Evolutionary conservation across 1,140 invertebrate genomes (phyloP), one percentile per base, ranked within the genome.

Genomic region (Aphaenogaster floridana): DNA sequence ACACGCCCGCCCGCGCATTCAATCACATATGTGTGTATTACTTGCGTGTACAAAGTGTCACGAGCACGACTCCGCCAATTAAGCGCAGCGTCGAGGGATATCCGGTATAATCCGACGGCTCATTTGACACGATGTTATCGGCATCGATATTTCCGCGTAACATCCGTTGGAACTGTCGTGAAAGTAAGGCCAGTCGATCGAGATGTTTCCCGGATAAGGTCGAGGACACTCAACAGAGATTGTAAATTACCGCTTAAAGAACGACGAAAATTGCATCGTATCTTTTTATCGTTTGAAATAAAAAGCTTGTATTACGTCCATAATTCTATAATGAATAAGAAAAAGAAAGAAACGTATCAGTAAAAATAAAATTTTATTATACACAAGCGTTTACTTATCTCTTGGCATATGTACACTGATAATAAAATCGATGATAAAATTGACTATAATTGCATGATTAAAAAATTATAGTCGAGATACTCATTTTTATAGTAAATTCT

Each of bases 41-140:
- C 79, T 57, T 13, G 66, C 68, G 87, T 59, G 86, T 66, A 84
- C 72, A 83, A 89, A 90, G 63, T 89, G 89, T 86, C 88, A 89
- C 83, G 74, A 89, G 76, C 83, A 79, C 50, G 48, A 45, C 69
- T 77, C 54, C 7, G 34, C 52, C 80, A 57, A 86, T 79, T 86
- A 78, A 48, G 76, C 36, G 68, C 64, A 54, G 15, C 52, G 79
- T 11, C 80, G 39, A 48, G 42, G 54, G 45, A 39, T 84, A 74
- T 81, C 50, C 64, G 64, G 64, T 34, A 71, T 84, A 76, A 76
- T 36, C 59, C 42, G 52, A 61, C 80, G 69, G 48, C 28, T 52
- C 54, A 57, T 76, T 81, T 39, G 36, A 45, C 36, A 13, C 36
- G 34, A 48, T 50, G 80, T 76, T 61, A 76, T 59, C 36, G 78